Conservation (phyloP, 1,140 invertebrate genomes). For the Atta cephalotes region DNA sequence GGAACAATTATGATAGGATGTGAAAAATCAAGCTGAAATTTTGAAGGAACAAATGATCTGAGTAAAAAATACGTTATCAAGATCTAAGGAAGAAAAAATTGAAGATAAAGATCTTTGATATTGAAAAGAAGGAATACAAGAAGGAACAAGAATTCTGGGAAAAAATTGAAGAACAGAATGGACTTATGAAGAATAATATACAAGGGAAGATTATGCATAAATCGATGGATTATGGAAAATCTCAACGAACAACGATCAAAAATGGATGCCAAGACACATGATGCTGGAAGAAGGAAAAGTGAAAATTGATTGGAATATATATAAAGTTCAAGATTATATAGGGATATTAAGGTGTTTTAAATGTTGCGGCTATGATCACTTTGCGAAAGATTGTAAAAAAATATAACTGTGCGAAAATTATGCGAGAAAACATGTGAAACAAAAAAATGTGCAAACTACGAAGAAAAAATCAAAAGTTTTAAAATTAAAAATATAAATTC, state of each 20-base stretch:
- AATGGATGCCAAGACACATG: background rate
- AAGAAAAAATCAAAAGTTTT: too few relatives aligned
- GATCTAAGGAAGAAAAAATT: background rate
- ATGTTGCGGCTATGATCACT: background rate
- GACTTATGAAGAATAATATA: background rate
- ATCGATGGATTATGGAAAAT: too few relatives aligned
- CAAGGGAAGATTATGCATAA: background rate
- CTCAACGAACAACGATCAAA: background rate
- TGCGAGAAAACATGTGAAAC: too few relatives aligned
- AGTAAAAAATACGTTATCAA: background rate
- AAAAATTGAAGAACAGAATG: background rate
- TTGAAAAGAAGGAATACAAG: background rate
- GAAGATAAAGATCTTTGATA: background rate
- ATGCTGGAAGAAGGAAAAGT: background rate
- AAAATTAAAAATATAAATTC: too few relatives aligned
- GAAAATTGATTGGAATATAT: background rate
- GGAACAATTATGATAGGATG: background rate
- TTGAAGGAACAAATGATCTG: background rate
- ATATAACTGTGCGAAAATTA: too few relatives aligned
- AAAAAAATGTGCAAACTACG: too few relatives aligned
- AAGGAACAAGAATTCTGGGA: background rate
- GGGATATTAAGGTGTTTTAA: background rate
- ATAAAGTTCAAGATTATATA: background rate
- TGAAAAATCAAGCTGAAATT: background rate
- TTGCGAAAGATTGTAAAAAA: background rate